phyloP scores from a whole-genome alignment of 2,797 vertebrate genomes.

The Diglossa cyanea region DNA sequence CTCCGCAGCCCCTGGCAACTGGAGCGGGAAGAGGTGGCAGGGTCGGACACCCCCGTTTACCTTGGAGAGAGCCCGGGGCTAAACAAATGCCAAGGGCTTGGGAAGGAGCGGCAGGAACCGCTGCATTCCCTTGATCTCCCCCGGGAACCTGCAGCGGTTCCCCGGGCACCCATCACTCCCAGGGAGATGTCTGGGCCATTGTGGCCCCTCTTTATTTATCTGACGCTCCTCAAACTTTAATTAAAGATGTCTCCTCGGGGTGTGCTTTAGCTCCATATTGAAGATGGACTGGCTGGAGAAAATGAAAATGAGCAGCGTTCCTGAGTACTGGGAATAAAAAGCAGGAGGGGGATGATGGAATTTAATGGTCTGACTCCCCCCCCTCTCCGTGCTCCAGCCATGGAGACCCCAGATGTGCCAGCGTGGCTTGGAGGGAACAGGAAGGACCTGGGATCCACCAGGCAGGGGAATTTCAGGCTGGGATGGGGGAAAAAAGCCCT shows the following conservation, averaged over 20 bases:
- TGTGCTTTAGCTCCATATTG: background rate
- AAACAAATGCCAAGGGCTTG: conserved; percentile 58
- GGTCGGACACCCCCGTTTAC: conserved; percentile 27
- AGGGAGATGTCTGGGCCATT: background rate
- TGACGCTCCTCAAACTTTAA: conserved; percentile 40
- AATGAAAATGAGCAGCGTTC: background rate
- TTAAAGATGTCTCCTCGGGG: conserved; percentile 11
- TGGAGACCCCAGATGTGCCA: background rate
- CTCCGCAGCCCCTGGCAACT: conserved; percentile 57
- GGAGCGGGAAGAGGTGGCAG: conserved; percentile 20
- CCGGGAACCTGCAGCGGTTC: conserved; percentile 38
- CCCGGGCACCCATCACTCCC: conserved; percentile 1
- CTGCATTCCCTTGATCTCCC: conserved; percentile 47
- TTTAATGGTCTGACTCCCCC: background rate
- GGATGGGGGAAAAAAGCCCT: conserved; percentile 18
- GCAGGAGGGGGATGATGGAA: background rate
- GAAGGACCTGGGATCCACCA: background rate
- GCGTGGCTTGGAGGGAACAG: background rate
- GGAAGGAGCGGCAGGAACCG: background rate
- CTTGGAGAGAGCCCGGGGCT: conserved; percentile 39
- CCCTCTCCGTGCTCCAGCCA: rapidly evolving
- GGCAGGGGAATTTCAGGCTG: background rate
- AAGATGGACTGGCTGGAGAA: conserved; percentile 1
- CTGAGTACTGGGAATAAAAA: background rate
- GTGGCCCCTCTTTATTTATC: conserved; percentile 8